Conservation (phyloP, 1,140 invertebrate genomes). For the Atta colombica region DNA sequence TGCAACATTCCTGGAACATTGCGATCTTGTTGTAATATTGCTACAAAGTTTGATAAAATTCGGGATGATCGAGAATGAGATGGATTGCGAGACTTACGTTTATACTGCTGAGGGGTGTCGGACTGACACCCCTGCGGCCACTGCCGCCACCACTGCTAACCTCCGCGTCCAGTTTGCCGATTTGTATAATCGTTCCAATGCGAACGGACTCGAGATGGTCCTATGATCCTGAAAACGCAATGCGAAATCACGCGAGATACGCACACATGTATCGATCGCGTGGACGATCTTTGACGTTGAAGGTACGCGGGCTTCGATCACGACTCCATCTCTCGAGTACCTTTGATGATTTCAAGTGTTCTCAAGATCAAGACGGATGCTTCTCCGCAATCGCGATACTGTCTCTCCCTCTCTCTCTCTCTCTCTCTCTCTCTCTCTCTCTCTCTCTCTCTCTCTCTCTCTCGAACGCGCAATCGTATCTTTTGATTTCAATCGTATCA, state of each 20-base stretch:
- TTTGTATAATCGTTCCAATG: conserved; percentile 55
- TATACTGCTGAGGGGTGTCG: conserved; percentile 82
- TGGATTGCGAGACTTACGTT: conserved; percentile 80
- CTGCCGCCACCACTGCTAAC: conserved; percentile 78
- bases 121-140: conserved; percentile 82
- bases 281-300: background rate
- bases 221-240: conserved; percentile 41
- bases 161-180: conserved; percentile 84
- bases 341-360: background rate
- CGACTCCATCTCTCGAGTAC: conserved; percentile 42
- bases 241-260: conserved; percentile 15
- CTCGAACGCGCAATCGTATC: background rate
- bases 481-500: background rate
- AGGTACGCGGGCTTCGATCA: conserved; percentile 9
- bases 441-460: too few relatives aligned
- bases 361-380: background rate
- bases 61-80: background rate
- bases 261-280: background rate
- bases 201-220: background rate
- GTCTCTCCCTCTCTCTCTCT: background rate
- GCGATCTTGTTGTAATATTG: too few relatives aligned
- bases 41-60: background rate
- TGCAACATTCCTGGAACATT: background rate
- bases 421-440: too few relatives aligned
- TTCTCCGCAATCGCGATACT: background rate